Evolutionary conservation across 2,113 vertebrate genomes (phyloP).

Genomic region (Neopipo cinnamomea): DNA sequence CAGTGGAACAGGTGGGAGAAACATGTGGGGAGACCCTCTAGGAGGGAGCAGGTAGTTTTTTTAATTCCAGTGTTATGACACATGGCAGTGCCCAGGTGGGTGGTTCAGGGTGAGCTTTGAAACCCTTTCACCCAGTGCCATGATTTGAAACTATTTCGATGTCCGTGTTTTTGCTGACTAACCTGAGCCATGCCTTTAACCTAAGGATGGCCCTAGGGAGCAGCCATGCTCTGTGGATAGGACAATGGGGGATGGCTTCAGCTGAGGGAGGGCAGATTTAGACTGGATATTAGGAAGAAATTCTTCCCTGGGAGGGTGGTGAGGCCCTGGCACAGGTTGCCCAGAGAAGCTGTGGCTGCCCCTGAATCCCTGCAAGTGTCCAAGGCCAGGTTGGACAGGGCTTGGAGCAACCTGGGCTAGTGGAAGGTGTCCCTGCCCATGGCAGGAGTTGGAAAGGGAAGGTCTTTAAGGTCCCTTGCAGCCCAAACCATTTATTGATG

Average conservation of each 20-base stretch:
- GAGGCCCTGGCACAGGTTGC: background rate
- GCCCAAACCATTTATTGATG: background rate
- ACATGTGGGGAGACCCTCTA: background rate
- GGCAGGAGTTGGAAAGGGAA: background rate
- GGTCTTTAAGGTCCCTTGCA: background rate
- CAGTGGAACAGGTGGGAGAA: background rate
- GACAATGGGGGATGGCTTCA: background rate
- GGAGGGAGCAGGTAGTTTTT: background rate
- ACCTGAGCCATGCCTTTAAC: background rate
- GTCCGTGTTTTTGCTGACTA: background rate
- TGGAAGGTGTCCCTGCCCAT: background rate
- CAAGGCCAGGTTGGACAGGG: background rate
- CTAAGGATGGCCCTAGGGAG: background rate
- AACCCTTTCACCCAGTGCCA: background rate
- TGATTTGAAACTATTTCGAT: background rate
- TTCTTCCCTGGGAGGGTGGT: background rate
- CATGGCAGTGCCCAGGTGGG: background rate
- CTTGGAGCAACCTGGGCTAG: background rate
- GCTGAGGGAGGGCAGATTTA: background rate
- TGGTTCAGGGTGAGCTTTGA: background rate
- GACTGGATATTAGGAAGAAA: background rate
- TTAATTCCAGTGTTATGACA: background rate
- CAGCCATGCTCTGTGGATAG: background rate
- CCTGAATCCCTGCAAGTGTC: background rate
- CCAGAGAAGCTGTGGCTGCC: background rate